Percentiles rank a stretch among this genome's conserved stretches.
Conservation (phyloP, 2,113 vertebrate genomes). For the Entelurus aequoreus region DNA sequence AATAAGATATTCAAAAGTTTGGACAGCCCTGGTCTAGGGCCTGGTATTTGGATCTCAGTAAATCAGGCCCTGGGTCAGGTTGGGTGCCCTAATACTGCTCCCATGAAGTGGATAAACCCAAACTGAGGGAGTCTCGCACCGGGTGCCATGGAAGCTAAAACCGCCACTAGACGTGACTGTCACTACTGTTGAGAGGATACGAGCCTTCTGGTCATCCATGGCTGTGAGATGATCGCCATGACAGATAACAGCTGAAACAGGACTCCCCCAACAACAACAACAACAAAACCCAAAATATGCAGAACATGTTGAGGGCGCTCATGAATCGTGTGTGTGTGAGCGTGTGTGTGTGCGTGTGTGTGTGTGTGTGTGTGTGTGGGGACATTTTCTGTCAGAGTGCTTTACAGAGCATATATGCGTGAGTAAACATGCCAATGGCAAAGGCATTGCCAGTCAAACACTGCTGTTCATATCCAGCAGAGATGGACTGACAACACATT, state of each 20-base stretch:
- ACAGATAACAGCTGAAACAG: background rate
- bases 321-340: constrained; percentile 11
- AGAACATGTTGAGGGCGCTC: constrained; percentile 29
- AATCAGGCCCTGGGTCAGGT: no score
- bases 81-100: no score
- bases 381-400: constrained; percentile 25
- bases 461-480: constrained; percentile 29
- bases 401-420: constrained; percentile 26
- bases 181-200: background rate
- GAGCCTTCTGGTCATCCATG: background rate
- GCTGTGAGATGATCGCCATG: background rate
- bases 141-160: no score
- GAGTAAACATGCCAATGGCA: constrained; percentile 43
- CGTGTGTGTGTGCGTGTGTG: constrained; percentile 7
- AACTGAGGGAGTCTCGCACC: no score
- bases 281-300: constrained; percentile 10
- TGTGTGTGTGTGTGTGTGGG: constrained; percentile 11
- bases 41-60: no score
- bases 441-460: constrained; percentile 37
- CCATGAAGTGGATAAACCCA: no score
- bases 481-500: constrained; percentile 16
- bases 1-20: no score
- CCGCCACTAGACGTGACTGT: background rate
- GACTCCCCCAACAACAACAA: constrained; percentile 11
- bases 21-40: no score